A percentile compares a stretch with the other conserved stretches of the same genome.
These are phyloP conservation scores for Henicopernis longicauda DNA, from an alignment of 2,113 vertebrate species.

Conservation along the genomic window DNA sequence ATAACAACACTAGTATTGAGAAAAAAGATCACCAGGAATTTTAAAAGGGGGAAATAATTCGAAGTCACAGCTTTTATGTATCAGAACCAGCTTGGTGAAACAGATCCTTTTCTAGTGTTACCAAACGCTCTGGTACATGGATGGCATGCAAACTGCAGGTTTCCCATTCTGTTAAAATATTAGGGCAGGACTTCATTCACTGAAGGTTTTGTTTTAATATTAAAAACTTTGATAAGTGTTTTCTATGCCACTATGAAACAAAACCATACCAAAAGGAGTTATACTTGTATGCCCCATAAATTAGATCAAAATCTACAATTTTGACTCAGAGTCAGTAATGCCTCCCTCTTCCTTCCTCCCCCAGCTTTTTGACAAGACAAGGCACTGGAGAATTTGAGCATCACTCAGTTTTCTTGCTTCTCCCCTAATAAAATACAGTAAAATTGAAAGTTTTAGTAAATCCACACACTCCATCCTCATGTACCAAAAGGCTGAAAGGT, in stretches of 20 bases:
- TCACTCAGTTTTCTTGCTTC: not conserved
- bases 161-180: not conserved
- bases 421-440: not conserved
- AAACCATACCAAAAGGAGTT: not conserved
- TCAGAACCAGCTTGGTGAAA: conserved; percentile 13
- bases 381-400: not conserved
- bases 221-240: not conserved
- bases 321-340: not conserved
- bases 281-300: not conserved
- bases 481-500: not conserved
- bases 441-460: not conserved
- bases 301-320: not conserved
- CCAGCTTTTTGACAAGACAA: not conserved
- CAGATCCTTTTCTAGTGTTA: not conserved
- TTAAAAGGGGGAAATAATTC: not conserved
- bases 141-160: not conserved
- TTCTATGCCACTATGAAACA: not conserved
- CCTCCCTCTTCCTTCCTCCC: not conserved
- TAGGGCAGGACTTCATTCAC: not conserved
- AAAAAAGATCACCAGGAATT: not conserved
- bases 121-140: not conserved
- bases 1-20: not conserved
- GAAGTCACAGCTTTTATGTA: not conserved
- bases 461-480: not conserved
- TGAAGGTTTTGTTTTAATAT: not conserved